Base-by-base conservation (phyloP, 2,797 vertebrate genomes). In the Heliangelus exortis region DNA sequence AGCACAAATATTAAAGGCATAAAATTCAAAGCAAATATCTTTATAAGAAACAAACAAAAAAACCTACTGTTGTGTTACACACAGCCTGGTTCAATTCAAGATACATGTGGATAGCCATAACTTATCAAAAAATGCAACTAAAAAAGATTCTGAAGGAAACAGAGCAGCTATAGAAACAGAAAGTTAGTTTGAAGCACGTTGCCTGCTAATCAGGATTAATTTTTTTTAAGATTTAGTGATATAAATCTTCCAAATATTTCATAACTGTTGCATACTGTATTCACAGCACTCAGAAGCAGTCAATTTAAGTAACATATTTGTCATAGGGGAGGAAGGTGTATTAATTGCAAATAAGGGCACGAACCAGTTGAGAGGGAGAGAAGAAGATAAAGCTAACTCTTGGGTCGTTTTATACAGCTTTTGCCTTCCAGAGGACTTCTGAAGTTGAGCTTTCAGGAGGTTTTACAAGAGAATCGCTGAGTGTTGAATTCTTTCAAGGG, bases 11-110 rank as follows among this genome's bases (percentile, higher is more conserved):
- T 86, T 88, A 96, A 92, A 91, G 69, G 21, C 39, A 80, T 7
- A 83, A 58, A 84, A 81, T 84, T 85, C 55, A 94, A 96, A 95
- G 73, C 29, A 90, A 85, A 80, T 55, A 84, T 36, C 39, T 55
- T 69, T 69, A 41, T 25, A 85, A 17, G 55, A 92, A 84, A 53
- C 13, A 77, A 83, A 80, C 29, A 83, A 84, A 89, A 87, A 68
- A 5, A 0, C 8, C 61, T 65, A 54, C 28, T 39, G 47, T 29
- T 92, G 43, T 69, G 33, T 71, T 84, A 43, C 45, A 78, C 15
- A 34, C 36, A 79, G 82, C n/a, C 53, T 62, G 23, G 22, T 66
- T 85, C 55, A 73, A 89, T 69, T 72, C 43, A 79, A 50, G 12
- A 59, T 55, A 76, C 21, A 54, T 15, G 7, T 25, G 14, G 33